Base-by-base conservation (phyloP, 2,888 invertebrate species). In the Spatulosminthurus flaviceps region DNA sequence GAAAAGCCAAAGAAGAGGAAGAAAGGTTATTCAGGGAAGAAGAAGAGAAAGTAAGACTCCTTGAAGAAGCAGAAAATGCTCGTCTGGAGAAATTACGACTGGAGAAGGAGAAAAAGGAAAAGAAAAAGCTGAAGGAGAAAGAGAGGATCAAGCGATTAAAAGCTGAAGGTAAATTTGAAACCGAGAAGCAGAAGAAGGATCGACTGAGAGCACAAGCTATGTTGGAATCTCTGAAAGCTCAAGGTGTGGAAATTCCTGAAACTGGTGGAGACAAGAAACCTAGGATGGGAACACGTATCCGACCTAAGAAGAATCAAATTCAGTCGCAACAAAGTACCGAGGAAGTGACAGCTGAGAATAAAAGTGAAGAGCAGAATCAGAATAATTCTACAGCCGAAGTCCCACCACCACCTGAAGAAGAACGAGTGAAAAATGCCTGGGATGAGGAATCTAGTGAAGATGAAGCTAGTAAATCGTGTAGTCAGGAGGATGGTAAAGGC, bases 151-250 rank as follows among this genome's bases (percentile, higher is more conserved):
- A 96, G 86, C 91, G 95, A 86, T 90, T 96, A 85, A 98, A 98
- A 88, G 95, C 95, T n/a, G 98, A 98, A 89, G 98, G 98, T 1
- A 98, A 96, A 88, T 90, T 96, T 42, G 88, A 98, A 80, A 97
- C 97, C 1, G 92, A 95, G 0, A 97, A 97, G 88, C 97, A 99
- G 87, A 97, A 95, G 87, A 94, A 94, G 83, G 96, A 96, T 86
- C 92, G 93, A 82, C 94, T 94, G 0, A 90, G 96, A 84, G 95
- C 96, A 9, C 94, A 95, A 87, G 95, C 94, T 79, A 91, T 96
- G 90, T 89, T 98, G 81, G 95, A 96, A 76, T 93, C 94, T 0
- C 89, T 96, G 61, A 95, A 95, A 88, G 95, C 95, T 11, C 95
- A 95, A 88, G 97, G 97, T 80, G 89, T 94, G 29, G 93, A 93